A percentile compares a stretch with the other conserved stretches of the same genome.
phyloP scores from a whole-genome alignment of 92 coral and sea anemone genomes.

The Zoanthus sociatus region DNA sequence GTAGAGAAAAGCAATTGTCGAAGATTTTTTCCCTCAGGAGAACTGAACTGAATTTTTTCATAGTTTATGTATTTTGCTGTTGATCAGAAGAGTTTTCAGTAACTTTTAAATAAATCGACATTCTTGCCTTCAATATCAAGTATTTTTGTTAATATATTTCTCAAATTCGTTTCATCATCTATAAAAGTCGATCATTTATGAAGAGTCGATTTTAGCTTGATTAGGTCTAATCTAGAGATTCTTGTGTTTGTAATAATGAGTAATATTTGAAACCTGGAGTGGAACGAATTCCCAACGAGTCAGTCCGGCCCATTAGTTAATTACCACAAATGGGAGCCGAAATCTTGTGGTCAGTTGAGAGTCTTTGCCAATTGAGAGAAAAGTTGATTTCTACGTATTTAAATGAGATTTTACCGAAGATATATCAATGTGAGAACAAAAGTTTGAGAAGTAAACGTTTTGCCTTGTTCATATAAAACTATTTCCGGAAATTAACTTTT shows the following conservation, averaged over 20 bases:
- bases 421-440: neutral
- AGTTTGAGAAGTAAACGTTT: neutral
- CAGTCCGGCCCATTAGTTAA: slow-evolving; percentile 43
- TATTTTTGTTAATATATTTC: neutral
- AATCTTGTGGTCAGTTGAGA: slow-evolving; percentile 30
- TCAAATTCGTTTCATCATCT: slow-evolving; percentile 15
- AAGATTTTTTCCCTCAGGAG: neutral
- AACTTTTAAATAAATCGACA: neutral
- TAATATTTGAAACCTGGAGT: slow-evolving; percentile 42
- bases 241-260: slow-evolving; percentile 66
- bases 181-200: slow-evolving; percentile 17
- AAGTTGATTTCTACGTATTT: neutral
- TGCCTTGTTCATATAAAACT: neutral
- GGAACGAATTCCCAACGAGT: slow-evolving; percentile 38
- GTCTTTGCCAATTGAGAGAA: neutral
- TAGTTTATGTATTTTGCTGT: neutral
- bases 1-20: neutral
- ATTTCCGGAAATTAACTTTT: neutral
- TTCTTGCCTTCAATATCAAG: neutral
- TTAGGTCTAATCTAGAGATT: slow-evolving; percentile 68
- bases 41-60: neutral
- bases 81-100: neutral
- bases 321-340: slow-evolving; percentile 35
- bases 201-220: slow-evolving; percentile 45
- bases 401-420: neutral